These are phyloP conservation scores for Sinocyclocheilus maitianheensis DNA, from an alignment of 2,113 vertebrate genomes.

Conservation along the genomic window DNA sequence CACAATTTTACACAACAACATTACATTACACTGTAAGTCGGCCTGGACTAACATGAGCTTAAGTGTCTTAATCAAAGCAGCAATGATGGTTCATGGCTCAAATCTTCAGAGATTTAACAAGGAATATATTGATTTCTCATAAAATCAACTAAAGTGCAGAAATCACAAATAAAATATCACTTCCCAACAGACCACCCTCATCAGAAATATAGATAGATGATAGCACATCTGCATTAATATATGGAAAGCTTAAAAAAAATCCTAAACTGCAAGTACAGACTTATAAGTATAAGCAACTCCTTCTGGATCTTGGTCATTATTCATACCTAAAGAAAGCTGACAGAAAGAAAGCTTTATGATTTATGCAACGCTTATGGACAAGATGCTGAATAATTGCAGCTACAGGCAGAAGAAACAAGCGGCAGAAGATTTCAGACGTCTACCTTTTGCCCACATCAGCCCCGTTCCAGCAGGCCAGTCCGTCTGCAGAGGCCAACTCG, in stretches of 20 bases:
- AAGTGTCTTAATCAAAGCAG: no score
- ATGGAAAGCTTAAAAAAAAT: neutral
- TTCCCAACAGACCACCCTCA: no score
- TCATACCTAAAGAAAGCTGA: slow-evolving; percentile 1
- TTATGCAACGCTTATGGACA: neutral
- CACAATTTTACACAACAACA: neutral
- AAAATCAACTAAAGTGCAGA: neutral
- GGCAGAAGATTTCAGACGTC: slow-evolving; percentile 15
- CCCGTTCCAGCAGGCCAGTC: slow-evolving; percentile 83
- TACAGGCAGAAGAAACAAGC: neutral
- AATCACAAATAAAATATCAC: neutral
- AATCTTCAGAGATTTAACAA: neutral
- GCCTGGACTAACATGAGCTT: neutral
- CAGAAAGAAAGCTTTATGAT: neutral
- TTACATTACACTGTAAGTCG: neutral
- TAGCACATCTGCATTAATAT: neutral
- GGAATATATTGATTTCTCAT: neutral
- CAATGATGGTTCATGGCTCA: neutral
- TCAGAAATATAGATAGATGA: no score
- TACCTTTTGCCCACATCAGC: slow-evolving; percentile 78
- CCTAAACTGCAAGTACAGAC: neutral
- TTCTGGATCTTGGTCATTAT: neutral
- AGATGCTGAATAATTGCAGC: neutral
- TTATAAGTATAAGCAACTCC: neutral
- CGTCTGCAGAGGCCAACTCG: slow-evolving; percentile 77